These are phyloP conservation scores for Branchellion lobata DNA, from an alignment of 2,888 invertebrate genomes.

Conservation along the genomic window DNA sequence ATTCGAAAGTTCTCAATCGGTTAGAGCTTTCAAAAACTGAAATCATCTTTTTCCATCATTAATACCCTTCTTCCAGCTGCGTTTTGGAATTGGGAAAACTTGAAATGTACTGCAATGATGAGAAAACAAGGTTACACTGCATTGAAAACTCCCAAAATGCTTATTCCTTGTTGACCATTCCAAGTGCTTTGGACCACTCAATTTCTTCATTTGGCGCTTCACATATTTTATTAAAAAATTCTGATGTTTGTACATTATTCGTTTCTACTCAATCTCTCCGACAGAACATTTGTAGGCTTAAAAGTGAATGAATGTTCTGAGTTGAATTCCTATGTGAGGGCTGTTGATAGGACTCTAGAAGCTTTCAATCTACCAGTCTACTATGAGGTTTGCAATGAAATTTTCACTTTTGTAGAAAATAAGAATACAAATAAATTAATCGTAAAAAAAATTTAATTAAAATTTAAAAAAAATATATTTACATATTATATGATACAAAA, in stretches of 20 bases:
- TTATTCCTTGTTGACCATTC: neutral
- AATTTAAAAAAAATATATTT: too few relatives aligned
- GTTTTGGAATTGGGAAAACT: constrained; percentile 59
- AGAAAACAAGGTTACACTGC: constrained; percentile 67
- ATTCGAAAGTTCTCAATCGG: too few relatives aligned
- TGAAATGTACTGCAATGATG: constrained; percentile 79
- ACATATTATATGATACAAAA: too few relatives aligned
- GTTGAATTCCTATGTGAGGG: constrained; percentile 30
- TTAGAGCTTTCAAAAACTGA: too few relatives aligned
- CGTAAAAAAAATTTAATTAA: too few relatives aligned
- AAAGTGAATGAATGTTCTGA: constrained; percentile 7
- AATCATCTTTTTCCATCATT: neutral
- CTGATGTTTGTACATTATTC: too few relatives aligned
- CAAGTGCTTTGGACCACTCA: neutral
- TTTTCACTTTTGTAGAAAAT: neutral
- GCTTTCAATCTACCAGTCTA: constrained; percentile 77
- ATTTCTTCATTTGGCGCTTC: neutral
- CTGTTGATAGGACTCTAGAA: constrained; percentile 60
- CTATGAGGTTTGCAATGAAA: constrained; percentile 67
- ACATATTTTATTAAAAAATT: too few relatives aligned
- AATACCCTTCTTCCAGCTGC: constrained; percentile 19
- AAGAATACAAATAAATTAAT: too few relatives aligned
- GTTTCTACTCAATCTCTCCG: constrained; percentile 51
- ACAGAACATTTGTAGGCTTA: constrained; percentile 47
- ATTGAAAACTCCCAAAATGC: neutral